Percentiles rank a stretch among this genome's conserved stretches.
phyloP scores from a whole-genome alignment of 2,113 vertebrate genomes.

The Gymnogyps californianus region DNA sequence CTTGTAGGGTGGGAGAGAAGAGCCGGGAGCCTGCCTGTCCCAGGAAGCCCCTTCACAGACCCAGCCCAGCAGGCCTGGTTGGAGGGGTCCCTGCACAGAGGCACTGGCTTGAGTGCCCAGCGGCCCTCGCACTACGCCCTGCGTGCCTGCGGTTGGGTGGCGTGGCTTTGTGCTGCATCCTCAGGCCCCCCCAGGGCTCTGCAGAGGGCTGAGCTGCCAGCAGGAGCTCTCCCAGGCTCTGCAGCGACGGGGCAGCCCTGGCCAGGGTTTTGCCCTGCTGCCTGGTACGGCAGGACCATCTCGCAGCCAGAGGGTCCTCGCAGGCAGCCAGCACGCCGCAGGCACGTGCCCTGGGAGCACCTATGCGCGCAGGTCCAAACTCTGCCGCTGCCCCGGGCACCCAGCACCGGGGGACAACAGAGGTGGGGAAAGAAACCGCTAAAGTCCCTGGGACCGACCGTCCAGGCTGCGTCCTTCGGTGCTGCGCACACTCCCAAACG shows the following conservation, averaged over 20 bases:
- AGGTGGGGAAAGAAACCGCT: not conserved
- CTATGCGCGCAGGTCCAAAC: rapidly evolving
- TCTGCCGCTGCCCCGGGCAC: not conserved
- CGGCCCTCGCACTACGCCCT: not conserved
- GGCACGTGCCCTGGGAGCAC: not conserved
- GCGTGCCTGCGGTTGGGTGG: not conserved
- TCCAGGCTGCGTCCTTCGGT: not conserved
- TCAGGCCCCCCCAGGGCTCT: not conserved
- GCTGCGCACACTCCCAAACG: not conserved
- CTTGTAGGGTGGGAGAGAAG: not conserved
- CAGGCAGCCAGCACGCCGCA: rapidly evolving
- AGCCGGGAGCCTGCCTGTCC: not conserved
- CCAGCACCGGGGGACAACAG: not conserved
- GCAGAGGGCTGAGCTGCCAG: not conserved
- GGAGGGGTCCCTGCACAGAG: not conserved
- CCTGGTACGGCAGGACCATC: rapidly evolving
- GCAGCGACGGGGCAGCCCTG: not conserved
- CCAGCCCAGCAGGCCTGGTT: not conserved
- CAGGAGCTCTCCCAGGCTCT: not conserved
- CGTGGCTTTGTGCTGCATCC: rapidly evolving
- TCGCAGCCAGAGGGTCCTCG: not conserved
- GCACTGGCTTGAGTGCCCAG: no score
- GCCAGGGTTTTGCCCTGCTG: not conserved
- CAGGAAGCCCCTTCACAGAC: not conserved
- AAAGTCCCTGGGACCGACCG: rapidly evolving